Percentiles rank a stretch among this genome's conserved stretches.
Conservation (phyloP, 2,113 vertebrate genomes). For the Chrysemys picta region DNA sequence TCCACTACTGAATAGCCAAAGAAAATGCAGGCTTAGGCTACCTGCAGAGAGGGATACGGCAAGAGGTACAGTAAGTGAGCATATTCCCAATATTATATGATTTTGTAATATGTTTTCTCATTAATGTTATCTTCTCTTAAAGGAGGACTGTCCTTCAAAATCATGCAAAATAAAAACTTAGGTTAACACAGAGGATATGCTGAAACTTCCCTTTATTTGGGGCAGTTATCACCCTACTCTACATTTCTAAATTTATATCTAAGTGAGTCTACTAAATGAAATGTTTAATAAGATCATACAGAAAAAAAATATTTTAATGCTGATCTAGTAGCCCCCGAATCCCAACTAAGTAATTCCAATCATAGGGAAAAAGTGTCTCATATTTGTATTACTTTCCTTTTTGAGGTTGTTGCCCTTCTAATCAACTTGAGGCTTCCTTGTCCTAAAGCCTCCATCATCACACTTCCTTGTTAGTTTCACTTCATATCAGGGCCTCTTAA, state of each 20-base stretch:
- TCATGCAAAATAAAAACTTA: background rate
- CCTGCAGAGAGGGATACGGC: background rate
- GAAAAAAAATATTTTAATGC: background rate
- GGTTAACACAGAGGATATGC: rapidly evolving
- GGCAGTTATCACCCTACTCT: background rate
- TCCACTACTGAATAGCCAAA: background rate
- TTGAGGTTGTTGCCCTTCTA: background rate
- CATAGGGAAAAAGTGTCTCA: background rate
- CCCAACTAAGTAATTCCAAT: background rate
- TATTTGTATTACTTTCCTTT: background rate
- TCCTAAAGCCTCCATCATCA: background rate
- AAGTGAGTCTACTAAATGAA: background rate
- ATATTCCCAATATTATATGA: background rate
- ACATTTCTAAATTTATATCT: background rate
- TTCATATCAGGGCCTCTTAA: conserved; percentile 9
- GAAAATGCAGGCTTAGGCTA: rapidly evolving
- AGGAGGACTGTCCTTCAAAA: background rate
- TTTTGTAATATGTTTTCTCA: background rate
- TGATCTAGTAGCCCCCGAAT: background rate
- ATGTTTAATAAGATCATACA: background rate
- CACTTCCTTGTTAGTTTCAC: background rate
- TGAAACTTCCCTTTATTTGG: background rate
- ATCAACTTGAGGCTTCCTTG: background rate
- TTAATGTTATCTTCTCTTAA: background rate
- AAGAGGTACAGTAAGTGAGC: background rate